Conservation (phyloP, 2,888 invertebrate genomes). For the Lasioglossum malachurum region DNA sequence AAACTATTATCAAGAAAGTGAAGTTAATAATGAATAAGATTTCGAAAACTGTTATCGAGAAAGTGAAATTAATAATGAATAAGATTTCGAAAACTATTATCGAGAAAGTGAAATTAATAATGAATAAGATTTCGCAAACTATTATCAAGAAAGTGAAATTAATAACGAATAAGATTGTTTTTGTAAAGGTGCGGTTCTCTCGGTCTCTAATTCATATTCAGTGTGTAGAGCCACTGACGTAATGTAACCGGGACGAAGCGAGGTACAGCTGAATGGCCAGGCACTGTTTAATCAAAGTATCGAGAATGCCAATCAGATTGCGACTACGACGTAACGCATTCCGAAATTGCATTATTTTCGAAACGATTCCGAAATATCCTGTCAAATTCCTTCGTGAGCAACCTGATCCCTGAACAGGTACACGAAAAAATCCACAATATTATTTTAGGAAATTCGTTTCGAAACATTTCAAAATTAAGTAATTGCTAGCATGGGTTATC, state of each 20-base stretch:
- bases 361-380: constrained; percentile 5
- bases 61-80: not conserved
- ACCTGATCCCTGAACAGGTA: not conserved
- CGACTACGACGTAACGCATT: not conserved
- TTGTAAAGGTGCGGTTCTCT: not conserved
- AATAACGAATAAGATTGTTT: too few species aligned
- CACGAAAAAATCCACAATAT: not conserved
- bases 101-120: too few species aligned
- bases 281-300: constrained; percentile 26
- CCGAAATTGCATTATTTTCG: not conserved
- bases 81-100: too few species aligned
- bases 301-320: constrained; percentile 12
- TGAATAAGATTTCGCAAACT: not conserved
- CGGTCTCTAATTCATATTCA: constrained; percentile 22
- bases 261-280: not conserved
- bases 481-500: too few species aligned
- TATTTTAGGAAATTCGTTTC: not conserved
- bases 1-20: not conserved
- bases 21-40: too few species aligned
- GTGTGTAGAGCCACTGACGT: not conserved
- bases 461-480: not conserved
- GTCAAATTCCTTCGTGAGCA: not conserved
- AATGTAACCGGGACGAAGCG: constrained; percentile 12
- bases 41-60: not conserved
- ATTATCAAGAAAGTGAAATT: not conserved